These are phyloP conservation scores for Fistularia tabacaria DNA, from an alignment of 2,797 vertebrate genomes.

Conservation along the genomic window DNA sequence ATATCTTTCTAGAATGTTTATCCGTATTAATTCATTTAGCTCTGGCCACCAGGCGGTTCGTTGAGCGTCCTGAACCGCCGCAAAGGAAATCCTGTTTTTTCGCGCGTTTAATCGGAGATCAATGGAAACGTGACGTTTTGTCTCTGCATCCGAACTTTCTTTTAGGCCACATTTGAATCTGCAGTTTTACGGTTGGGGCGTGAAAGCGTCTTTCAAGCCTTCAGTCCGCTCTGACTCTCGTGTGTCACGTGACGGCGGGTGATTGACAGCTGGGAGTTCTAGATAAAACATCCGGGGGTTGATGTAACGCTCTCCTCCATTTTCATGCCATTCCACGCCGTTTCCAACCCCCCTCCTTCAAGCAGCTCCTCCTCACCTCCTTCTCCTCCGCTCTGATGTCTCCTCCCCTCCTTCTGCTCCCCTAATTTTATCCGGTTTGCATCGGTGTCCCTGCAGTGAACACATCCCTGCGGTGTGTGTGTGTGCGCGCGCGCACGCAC, in stretches of 20 bases:
- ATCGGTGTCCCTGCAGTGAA: conserved; percentile 14
- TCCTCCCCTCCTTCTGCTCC: conserved; percentile 9
- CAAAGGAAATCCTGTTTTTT: no score
- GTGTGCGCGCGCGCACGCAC: neutral
- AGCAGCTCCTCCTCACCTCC: conserved; percentile 6
- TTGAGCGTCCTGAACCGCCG: no score
- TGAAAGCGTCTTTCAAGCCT: no score
- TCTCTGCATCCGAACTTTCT: no score
- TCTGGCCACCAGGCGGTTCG: no score
- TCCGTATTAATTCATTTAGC: no score
- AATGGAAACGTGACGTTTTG: no score
- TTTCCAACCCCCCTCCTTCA: conserved; percentile 24
- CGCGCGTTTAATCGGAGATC: no score
- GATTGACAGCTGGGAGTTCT: conserved; percentile 31
- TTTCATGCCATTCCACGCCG: conserved; percentile 7
- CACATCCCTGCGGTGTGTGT: conserved; percentile 9
- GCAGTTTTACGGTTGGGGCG: no score
- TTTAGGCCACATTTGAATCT: no score
- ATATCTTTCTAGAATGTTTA: no score
- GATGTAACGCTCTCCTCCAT: conserved; percentile 22
- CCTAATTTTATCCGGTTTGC: conserved; percentile 32
- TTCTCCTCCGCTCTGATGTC: conserved; percentile 3
- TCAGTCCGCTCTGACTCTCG: no score
- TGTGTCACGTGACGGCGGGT: neutral
- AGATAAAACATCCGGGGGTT: conserved; percentile 33